A percentile compares a stretch with the other conserved stretches of the same genome.
Evolutionary conservation across 2,888 invertebrate species (phyloP).

Genomic region (Diloba caeruleocephala): DNA sequence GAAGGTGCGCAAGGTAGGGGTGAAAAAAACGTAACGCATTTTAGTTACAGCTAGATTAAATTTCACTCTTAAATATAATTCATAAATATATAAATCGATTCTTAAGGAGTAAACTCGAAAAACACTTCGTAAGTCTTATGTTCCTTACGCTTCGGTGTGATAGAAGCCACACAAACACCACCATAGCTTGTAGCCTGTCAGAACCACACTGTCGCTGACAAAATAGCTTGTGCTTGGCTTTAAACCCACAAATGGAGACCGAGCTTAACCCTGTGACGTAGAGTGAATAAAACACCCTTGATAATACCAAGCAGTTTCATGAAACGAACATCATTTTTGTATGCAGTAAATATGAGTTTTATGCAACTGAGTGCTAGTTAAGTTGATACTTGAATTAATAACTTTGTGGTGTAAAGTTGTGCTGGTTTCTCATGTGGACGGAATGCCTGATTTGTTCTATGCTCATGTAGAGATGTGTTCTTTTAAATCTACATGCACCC

Average conservation of each 20-base stretch:
- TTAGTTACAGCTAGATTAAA: too few species aligned
- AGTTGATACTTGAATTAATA: neutral
- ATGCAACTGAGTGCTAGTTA: neutral
- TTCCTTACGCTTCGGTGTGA: slow-evolving; percentile 47
- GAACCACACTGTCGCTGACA: slow-evolving; percentile 59
- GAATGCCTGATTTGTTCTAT: too few species aligned
- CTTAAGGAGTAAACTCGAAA: too few species aligned
- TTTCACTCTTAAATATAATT: too few species aligned
- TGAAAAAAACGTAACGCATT: too few species aligned
- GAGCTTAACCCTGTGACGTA: slow-evolving; percentile 53
- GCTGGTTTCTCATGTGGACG: too few species aligned
- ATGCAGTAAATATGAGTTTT: slow-evolving; percentile 16
- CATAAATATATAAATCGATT: too few species aligned
- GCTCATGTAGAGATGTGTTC: too few species aligned
- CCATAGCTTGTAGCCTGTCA: slow-evolving; percentile 56
- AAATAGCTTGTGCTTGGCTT: slow-evolving; percentile 57
- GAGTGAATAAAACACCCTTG: slow-evolving; percentile 55
- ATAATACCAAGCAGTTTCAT: slow-evolving; percentile 41
- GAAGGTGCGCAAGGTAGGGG: too few species aligned
- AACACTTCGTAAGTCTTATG: too few species aligned
- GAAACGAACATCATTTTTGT: slow-evolving; percentile 25
- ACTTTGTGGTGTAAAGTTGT: neutral
- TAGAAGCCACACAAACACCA: slow-evolving; percentile 33
- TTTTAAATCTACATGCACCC: too few species aligned
- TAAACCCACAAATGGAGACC: slow-evolving; percentile 61